A percentile compares a stretch with the other conserved stretches of the same genome.
These are phyloP conservation scores for Lates japonicus DNA, from an alignment of 2,797 vertebrate genomes.

Conservation along the genomic window DNA sequence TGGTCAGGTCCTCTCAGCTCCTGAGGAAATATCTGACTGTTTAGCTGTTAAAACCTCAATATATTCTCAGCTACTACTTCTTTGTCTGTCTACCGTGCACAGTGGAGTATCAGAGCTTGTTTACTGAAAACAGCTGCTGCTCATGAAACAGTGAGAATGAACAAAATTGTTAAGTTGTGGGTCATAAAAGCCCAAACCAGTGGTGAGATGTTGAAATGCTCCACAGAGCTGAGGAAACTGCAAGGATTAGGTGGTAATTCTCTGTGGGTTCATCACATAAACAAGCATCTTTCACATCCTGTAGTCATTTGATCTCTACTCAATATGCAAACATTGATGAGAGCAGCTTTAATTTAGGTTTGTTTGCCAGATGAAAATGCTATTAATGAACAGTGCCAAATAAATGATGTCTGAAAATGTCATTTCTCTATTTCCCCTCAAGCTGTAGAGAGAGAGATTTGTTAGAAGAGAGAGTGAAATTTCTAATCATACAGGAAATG, in stretches of 20 bases:
- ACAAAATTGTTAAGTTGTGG: not conserved
- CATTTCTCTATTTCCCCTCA: not conserved
- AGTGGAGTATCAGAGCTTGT: not conserved
- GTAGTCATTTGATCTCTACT: not conserved
- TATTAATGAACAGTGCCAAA: not conserved
- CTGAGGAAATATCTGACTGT: not conserved
- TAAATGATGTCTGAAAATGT: not conserved
- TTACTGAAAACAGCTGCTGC: no score
- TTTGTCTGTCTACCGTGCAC: not conserved
- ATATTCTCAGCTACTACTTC: not conserved
- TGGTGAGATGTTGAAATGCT: not conserved
- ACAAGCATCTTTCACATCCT: not conserved
- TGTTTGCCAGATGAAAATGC: not conserved
- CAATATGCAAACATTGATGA: not conserved
- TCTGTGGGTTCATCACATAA: not conserved
- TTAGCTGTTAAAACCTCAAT: not conserved
- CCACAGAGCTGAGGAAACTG: not conserved
- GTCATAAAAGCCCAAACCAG: not conserved
- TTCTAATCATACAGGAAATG: slow-evolving; percentile 28
- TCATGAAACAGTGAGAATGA: not conserved
- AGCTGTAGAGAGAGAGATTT: not conserved
- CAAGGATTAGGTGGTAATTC: not conserved
- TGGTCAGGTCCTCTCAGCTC: not conserved
- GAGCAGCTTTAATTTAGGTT: not conserved
- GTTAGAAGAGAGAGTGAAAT: slow-evolving; percentile 1